Conservation (phyloP, 2,113 vertebrate genomes). For the Pterophyllum scalare region DNA sequence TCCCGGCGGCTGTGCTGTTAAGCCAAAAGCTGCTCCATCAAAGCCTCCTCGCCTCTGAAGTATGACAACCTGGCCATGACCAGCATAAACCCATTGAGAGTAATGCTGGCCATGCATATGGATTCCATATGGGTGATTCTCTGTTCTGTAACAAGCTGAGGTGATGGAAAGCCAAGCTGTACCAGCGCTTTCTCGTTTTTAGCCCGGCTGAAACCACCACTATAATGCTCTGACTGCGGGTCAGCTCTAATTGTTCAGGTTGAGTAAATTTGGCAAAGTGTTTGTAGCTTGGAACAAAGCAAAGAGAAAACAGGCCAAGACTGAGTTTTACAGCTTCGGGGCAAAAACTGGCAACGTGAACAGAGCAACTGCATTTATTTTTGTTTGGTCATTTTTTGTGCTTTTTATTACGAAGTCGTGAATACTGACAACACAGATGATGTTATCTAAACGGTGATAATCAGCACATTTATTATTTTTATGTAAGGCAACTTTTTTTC, state of each 20-base stretch:
- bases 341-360: slow-evolving; percentile 38
- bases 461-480: background rate
- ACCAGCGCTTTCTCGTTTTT: background rate
- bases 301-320: slow-evolving; percentile 42
- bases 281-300: slow-evolving; percentile 39
- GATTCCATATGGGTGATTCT: slow-evolving; percentile 54
- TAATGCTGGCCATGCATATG: slow-evolving; percentile 27
- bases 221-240: slow-evolving; percentile 23
- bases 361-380: background rate
- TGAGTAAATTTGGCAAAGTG: slow-evolving; percentile 52
- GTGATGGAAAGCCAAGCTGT: slow-evolving; percentile 51
- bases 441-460: background rate
- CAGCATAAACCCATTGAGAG: slow-evolving; percentile 21
- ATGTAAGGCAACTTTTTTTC: background rate
- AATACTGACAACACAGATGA: background rate
- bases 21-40: slow-evolving; percentile 50
- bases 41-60: slow-evolving; percentile 20
- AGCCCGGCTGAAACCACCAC: slow-evolving; percentile 15
- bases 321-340: slow-evolving; percentile 32
- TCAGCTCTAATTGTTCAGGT: slow-evolving; percentile 65
- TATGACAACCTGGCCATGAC: slow-evolving; percentile 48
- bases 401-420: background rate
- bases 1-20: slow-evolving; percentile 17
- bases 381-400: background rate
- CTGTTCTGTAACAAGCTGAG: slow-evolving; percentile 16